These are phyloP conservation scores for Bubalus kerabau DNA, from an alignment of 2,113 vertebrate genomes.

Conservation along the genomic window DNA sequence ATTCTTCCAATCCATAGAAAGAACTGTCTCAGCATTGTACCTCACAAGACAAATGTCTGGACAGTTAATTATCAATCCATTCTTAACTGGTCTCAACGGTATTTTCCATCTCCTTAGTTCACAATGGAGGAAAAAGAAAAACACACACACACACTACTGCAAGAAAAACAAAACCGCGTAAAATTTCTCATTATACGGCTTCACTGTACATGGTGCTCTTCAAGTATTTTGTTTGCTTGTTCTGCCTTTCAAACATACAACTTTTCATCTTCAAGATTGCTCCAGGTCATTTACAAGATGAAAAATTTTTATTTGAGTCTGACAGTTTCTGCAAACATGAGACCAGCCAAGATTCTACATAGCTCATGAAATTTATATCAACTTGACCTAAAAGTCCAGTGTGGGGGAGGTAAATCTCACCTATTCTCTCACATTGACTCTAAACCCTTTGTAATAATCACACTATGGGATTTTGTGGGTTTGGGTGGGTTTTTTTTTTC, in stretches of 20 bases:
- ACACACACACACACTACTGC: background rate
- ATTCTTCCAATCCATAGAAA: conserved; percentile 7
- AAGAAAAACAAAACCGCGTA: background rate
- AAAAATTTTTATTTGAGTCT: background rate
- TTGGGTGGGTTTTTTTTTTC: background rate
- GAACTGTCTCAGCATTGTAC: background rate
- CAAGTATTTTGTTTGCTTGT: background rate
- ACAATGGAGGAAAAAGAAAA: background rate
- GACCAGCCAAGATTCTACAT: background rate
- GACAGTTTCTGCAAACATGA: background rate
- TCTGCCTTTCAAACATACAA: conserved; percentile 9
- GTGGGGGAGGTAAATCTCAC: background rate
- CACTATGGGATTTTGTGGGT: background rate
- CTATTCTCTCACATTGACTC: background rate
- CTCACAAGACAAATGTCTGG: conserved; percentile 32
- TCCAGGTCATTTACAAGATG: conserved; percentile 31
- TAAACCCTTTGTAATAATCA: background rate
- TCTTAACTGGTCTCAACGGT: conserved; percentile 28
- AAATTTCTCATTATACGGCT: conserved; percentile 9
- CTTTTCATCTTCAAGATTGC: conserved; percentile 15
- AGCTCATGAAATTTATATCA: conserved; percentile 4
- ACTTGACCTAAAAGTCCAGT: background rate
- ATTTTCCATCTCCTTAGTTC: conserved; percentile 16
- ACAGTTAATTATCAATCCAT: conserved; percentile 45
- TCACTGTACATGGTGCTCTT: background rate